Percentiles rank a stretch among this genome's conserved stretches.
Evolutionary conservation across 2,113 vertebrate genomes (phyloP).

Genomic region (Nothoprocta pentlandii): DNA sequence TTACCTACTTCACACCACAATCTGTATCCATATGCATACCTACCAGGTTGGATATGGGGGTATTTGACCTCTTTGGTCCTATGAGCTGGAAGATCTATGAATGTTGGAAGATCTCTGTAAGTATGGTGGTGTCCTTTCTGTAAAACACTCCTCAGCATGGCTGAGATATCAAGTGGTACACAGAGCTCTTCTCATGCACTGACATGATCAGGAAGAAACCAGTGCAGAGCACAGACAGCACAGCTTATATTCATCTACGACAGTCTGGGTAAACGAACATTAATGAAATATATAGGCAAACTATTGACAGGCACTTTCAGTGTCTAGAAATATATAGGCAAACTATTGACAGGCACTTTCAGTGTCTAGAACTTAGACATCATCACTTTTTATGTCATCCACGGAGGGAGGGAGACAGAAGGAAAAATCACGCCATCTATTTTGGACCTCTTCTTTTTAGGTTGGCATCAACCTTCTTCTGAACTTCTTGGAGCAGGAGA

Average conservation of each 20-base stretch:
- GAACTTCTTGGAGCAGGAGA: not conserved
- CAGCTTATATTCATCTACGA: not conserved
- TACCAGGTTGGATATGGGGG: not conserved
- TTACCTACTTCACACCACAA: not conserved
- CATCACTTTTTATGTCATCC: not conserved
- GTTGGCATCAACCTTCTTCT: not conserved
- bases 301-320: too few relatives aligned
- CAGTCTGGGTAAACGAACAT: rapidly evolving
- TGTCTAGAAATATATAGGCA: too few relatives aligned
- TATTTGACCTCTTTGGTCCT: not conserved
- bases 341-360: not conserved
- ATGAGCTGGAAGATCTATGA: not conserved
- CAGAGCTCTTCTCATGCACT: not conserved
- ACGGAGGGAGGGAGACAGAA: not conserved
- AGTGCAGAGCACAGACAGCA: not conserved
- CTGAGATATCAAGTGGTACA: not conserved
- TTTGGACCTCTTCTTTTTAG: not conserved
- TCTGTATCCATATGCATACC: rapidly evolving
- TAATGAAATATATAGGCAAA: not conserved
- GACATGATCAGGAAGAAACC: not conserved
- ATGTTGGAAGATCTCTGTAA: not conserved
- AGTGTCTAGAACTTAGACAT: not conserved
- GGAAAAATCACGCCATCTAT: not conserved
- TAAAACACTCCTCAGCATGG: not conserved
- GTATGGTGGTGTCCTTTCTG: not conserved